A percentile compares a stretch with the other conserved stretches of the same genome.
Conservation (phyloP, 2,888 invertebrate species). For the Trissonchulus sp. region DNA sequence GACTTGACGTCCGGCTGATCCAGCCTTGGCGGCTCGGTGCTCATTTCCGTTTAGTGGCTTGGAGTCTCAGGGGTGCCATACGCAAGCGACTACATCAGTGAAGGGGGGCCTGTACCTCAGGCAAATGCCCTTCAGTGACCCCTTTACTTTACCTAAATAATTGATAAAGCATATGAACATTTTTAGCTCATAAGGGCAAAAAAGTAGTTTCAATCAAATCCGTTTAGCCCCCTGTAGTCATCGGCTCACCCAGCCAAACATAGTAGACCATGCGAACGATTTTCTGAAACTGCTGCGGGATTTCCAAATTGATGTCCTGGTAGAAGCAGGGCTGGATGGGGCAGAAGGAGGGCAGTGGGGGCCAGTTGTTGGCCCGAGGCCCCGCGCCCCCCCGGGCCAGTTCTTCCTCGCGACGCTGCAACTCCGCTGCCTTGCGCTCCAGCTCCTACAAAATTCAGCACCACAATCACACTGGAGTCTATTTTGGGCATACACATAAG, state of each 20-base stretch:
- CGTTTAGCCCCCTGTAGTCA: too few species aligned
- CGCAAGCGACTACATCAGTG: too few species aligned
- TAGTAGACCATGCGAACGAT: conserved; percentile 89
- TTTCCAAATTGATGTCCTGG: conserved; percentile 97
- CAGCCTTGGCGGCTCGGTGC: too few species aligned
- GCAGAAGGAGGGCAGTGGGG: conserved; percentile 87
- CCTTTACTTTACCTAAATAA: too few species aligned
- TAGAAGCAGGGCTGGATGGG: conserved; percentile 93
- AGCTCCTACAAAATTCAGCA: conserved; percentile 9
- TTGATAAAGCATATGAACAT: too few species aligned
- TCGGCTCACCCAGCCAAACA: conserved; percentile 95
- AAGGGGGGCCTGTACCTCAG: too few species aligned
- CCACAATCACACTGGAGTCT: not conserved
- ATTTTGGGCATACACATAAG: not conserved
- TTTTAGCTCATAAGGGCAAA: conserved; percentile 18
- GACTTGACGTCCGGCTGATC: too few species aligned
- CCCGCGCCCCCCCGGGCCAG: conserved; percentile 12
- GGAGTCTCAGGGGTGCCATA: too few species aligned
- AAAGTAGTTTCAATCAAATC: not conserved
- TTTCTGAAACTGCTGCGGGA: conserved; percentile 92
- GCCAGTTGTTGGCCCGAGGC: conserved; percentile 88
- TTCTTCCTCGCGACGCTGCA: conserved; percentile 22
- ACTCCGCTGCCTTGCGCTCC: conserved; percentile 20
- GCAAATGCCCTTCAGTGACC: too few species aligned
- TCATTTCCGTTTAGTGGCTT: too few species aligned